Evolutionary conservation across 2,888 invertebrate species (phyloP).

Genomic region (Aethes cnicana): DNA sequence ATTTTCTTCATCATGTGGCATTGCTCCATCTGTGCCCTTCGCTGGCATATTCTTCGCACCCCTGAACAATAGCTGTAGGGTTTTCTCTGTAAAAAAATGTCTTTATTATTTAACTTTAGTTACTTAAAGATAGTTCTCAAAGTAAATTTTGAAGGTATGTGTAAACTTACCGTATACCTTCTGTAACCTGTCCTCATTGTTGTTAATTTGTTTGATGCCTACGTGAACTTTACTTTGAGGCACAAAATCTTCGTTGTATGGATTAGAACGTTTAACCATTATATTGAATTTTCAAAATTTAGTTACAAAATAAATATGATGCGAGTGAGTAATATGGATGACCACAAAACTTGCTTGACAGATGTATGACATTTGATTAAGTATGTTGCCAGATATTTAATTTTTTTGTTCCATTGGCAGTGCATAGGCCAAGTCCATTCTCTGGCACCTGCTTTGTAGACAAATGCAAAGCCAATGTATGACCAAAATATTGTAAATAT

Average conservation of each 20-base stretch:
- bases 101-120: background rate
- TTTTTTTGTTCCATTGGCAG: no score
- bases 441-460: no score
- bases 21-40: slow-evolving; percentile 33
- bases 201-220: slow-evolving; percentile 68
- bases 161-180: slow-evolving; percentile 66
- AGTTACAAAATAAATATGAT: background rate
- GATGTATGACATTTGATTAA: no score
- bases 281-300: background rate
- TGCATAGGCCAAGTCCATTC: no score
- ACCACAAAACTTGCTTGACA: no score
- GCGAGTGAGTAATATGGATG: no score
- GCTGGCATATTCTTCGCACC: slow-evolving; percentile 59
- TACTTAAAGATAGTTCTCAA: background rate
- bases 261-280: slow-evolving; percentile 74
- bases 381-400: no score
- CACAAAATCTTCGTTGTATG: slow-evolving; percentile 66
- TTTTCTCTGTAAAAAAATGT: slow-evolving; percentile 59
- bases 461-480: no score
- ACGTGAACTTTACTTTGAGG: slow-evolving; percentile 73
- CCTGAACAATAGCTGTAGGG: slow-evolving; percentile 59
- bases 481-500: no score
- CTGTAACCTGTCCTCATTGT: slow-evolving; percentile 64
- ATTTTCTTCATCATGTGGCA: slow-evolving; percentile 29
- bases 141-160: background rate